Evolutionary conservation across 2,888 invertebrate genomes (phyloP).

Genomic region (Cephus rjabovi): DNA sequence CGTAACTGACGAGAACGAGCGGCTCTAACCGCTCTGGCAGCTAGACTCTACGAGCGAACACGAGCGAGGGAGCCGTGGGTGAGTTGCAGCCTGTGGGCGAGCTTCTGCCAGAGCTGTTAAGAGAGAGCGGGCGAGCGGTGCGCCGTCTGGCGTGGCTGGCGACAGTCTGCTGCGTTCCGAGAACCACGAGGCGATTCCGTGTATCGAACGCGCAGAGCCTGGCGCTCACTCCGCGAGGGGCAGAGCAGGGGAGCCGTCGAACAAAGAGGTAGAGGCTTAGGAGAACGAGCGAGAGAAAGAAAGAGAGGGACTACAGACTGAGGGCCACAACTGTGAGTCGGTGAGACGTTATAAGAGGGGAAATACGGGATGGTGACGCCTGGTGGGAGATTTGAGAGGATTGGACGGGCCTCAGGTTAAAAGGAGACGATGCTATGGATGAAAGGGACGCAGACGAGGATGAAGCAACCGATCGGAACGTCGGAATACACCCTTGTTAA

Average conservation of each 20-base stretch:
- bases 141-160: conserved; percentile 65
- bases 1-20: conserved; percentile 46
- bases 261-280: conserved; percentile 12
- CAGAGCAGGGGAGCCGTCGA: conserved; percentile 27
- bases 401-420: not conserved
- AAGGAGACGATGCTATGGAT: not conserved
- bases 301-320: conserved; percentile 26
- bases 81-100: conserved; percentile 8
- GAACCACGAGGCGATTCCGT: conserved; percentile 65
- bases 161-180: conserved; percentile 65
- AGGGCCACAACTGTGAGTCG: not conserved
- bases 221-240: conserved; percentile 43
- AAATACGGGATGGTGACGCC: not conserved
- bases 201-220: conserved; percentile 57
- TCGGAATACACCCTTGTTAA: conserved; percentile 4
- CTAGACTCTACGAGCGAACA: conserved; percentile 19
- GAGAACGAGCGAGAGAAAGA: conserved; percentile 21
- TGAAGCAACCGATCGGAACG: not conserved
- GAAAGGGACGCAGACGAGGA: not conserved
- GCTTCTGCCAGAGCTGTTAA: conserved; percentile 5
- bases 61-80: conserved; percentile 15
- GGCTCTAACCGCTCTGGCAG: conserved; percentile 16
- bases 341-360: not conserved
- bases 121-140: conserved; percentile 53
- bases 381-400: not conserved